A percentile compares a stretch with the other conserved stretches of the same genome.
Conservation (phyloP, 2,888 invertebrate species). For the Doris montereyensis region DNA sequence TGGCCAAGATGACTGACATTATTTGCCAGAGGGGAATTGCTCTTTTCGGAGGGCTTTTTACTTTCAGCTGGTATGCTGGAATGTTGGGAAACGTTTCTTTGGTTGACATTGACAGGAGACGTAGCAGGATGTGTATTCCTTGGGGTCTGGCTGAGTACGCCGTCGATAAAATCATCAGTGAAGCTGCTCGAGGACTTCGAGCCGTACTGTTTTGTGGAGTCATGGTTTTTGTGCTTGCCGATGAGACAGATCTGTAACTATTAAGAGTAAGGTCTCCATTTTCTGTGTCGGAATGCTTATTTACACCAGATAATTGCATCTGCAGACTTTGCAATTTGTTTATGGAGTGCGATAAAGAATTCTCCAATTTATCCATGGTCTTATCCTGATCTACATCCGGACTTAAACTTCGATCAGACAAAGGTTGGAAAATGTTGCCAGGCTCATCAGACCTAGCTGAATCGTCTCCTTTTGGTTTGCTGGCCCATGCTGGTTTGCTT, state of each 20-base stretch:
- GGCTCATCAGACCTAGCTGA: constrained; percentile 48
- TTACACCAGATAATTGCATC: constrained; percentile 47
- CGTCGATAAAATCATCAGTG: constrained; percentile 39
- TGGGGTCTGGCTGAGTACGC: constrained; percentile 32
- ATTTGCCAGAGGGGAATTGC: constrained; percentile 57
- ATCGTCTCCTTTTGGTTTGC: constrained; percentile 29
- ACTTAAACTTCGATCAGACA: constrained; percentile 57
- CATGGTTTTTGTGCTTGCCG: constrained; percentile 13
- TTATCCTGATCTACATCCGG: constrained; percentile 35
- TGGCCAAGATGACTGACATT: constrained; percentile 68
- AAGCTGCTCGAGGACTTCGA: not conserved
- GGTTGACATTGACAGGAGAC: not conserved
- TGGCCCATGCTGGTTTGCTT: constrained; percentile 40
- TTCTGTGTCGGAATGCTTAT: constrained; percentile 34
- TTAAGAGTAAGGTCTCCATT: constrained; percentile 27
- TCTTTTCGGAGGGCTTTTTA: too few relatives aligned
- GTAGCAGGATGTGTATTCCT: not conserved
- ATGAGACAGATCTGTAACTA: constrained; percentile 35
- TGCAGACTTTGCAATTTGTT: constrained; percentile 49
- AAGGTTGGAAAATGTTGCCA: constrained; percentile 59
- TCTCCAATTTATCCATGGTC: constrained; percentile 51
- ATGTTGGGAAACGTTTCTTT: too few relatives aligned
- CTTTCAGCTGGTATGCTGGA: too few relatives aligned
- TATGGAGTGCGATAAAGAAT: constrained; percentile 49
- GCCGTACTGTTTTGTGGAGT: not conserved